Conservation (phyloP, 2,113 vertebrate genomes). For the Himantopus leucocephalus region DNA sequence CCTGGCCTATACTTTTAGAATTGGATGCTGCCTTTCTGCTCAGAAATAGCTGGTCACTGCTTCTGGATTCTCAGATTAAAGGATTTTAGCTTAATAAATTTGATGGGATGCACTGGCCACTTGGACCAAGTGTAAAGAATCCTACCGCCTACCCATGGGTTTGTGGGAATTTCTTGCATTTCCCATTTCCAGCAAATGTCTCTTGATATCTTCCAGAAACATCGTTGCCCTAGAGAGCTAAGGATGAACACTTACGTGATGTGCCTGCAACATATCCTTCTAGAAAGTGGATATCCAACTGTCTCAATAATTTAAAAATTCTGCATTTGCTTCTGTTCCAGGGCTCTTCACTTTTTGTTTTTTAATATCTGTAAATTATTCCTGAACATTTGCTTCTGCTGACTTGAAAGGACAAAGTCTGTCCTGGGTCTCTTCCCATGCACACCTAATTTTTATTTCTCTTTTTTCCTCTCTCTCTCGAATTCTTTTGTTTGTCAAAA, state of each 20-base stretch:
- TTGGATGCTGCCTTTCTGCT: neutral
- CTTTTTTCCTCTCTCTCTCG: fast-evolving
- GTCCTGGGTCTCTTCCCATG: neutral
- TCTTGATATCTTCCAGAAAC: neutral
- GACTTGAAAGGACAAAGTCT: neutral
- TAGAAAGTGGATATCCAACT: neutral
- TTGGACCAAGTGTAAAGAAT: neutral
- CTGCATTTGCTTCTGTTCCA: neutral
- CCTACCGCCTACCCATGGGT: neutral
- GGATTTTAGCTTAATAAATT: neutral
- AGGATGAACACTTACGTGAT: neutral
- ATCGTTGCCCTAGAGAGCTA: neutral
- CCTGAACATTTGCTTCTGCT: neutral
- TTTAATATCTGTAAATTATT: neutral
- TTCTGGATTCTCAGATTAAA: neutral
- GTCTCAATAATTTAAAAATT: neutral
- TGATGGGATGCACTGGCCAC: neutral
- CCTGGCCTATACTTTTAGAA: neutral
- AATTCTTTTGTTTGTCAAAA: neutral
- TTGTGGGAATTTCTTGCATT: neutral
- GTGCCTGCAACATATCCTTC: neutral
- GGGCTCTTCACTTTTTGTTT: neutral
- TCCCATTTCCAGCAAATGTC: neutral
- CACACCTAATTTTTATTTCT: neutral
- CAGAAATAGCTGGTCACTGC: neutral